A percentile compares a stretch with the other conserved stretches of the same genome.
Evolutionary conservation across 2,888 invertebrate genomes (phyloP).

Genomic region (Aleiodes alternator): DNA sequence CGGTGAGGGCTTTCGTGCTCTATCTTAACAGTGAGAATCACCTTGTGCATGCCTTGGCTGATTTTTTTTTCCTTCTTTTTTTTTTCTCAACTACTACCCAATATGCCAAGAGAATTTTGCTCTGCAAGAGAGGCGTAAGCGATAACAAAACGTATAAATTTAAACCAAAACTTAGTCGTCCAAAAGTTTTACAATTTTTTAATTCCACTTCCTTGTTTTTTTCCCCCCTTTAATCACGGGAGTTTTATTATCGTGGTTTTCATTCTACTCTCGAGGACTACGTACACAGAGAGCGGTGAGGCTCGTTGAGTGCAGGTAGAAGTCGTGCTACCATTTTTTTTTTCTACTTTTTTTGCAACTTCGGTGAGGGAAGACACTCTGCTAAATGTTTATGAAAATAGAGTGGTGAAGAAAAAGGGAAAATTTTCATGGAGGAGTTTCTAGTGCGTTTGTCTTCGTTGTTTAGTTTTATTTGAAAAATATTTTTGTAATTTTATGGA

Average conservation of each 20-base stretch:
- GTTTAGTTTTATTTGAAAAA: slow-evolving; percentile 21
- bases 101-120: slow-evolving; percentile 23
- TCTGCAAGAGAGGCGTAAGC: slow-evolving; percentile 6
- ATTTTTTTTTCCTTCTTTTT: neutral
- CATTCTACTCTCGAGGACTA: slow-evolving; percentile 19
- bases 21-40: slow-evolving; percentile 25
- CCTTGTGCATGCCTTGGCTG: slow-evolving; percentile 21
- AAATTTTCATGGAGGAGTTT: slow-evolving; percentile 12
- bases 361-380: slow-evolving; percentile 20
- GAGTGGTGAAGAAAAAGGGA: slow-evolving; percentile 2
- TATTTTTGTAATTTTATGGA: slow-evolving; percentile 38
- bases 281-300: slow-evolving; percentile 22
- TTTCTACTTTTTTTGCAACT: neutral
- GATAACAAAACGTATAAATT: slow-evolving; percentile 49
- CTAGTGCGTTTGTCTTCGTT: slow-evolving; percentile 1
- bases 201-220: slow-evolving; percentile 22
- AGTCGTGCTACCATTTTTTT: slow-evolving; percentile 24
- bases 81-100: neutral
- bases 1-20: slow-evolving; percentile 14
- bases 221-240: slow-evolving; percentile 7
- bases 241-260: slow-evolving; percentile 41
- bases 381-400: slow-evolving; percentile 17
- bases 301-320: slow-evolving; percentile 14
- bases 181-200: slow-evolving; percentile 15
- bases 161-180: slow-evolving; percentile 29